phyloP scores from a whole-genome alignment of 2,797 vertebrate species.

The Botia kubotai region DNA sequence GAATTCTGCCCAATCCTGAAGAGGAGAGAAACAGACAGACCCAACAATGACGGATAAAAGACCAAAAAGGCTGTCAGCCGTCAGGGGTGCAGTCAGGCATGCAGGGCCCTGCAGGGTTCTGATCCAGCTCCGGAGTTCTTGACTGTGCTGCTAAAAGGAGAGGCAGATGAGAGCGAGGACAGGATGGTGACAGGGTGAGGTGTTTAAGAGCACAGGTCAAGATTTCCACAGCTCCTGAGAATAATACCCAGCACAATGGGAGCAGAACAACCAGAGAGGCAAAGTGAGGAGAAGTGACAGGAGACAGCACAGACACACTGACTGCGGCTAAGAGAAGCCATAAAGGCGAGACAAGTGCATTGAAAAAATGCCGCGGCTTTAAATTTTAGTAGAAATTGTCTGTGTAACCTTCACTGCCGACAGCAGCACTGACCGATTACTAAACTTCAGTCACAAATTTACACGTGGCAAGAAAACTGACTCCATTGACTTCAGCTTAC shows the following conservation, averaged over 20 bases:
- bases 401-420: neutral
- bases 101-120: slow-evolving; percentile 52
- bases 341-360: slow-evolving; percentile 64
- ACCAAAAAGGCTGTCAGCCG: slow-evolving; percentile 58
- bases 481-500: slow-evolving; percentile 6
- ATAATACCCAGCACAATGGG: slow-evolving; percentile 33
- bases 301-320: slow-evolving; percentile 46
- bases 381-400: slow-evolving; percentile 51
- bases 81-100: slow-evolving; percentile 50
- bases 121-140: slow-evolving; percentile 64
- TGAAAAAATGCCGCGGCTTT: slow-evolving; percentile 55
- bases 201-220: slow-evolving; percentile 35
- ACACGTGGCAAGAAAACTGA: neutral
- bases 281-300: slow-evolving; percentile 57
- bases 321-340: slow-evolving; percentile 43
- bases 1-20: slow-evolving; percentile 5
- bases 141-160: slow-evolving; percentile 49
- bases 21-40: slow-evolving; percentile 59
- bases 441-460: slow-evolving; percentile 25
- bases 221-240: slow-evolving; percentile 19
- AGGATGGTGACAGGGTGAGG: slow-evolving; percentile 47
- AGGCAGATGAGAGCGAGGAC: slow-evolving; percentile 34
- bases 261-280: slow-evolving; percentile 57
- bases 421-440: slow-evolving; percentile 9
- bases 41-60: slow-evolving; percentile 54